These are phyloP conservation scores for Hypolimnas misippus DNA, from an alignment of 2,888 invertebrate genomes.

Conservation along the genomic window DNA sequence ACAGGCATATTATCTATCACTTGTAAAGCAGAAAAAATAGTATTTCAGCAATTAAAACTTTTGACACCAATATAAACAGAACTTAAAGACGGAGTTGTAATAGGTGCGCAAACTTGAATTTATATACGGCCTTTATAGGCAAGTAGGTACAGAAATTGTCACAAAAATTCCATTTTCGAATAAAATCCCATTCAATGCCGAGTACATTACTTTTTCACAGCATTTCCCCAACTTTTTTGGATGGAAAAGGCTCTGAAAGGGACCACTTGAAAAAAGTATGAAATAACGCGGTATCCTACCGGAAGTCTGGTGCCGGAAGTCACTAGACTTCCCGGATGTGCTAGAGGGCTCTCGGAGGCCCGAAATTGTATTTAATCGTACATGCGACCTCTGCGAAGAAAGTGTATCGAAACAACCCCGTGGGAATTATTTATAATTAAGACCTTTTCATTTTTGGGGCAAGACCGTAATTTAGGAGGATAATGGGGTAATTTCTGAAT, in stretches of 20 bases:
- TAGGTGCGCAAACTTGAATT: constrained; percentile 28
- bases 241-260: constrained; percentile 66
- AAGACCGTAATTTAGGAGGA: constrained; percentile 34
- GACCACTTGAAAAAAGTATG: constrained; percentile 71
- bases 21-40: constrained; percentile 1
- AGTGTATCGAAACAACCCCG: constrained; percentile 39
- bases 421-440: constrained; percentile 60
- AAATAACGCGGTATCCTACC: constrained; percentile 74
- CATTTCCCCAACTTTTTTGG: constrained; percentile 59
- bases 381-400: constrained; percentile 56
- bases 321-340: constrained; percentile 78
- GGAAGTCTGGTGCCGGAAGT: constrained; percentile 77
- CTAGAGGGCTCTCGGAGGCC: constrained; percentile 70
- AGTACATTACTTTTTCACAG: constrained; percentile 53
- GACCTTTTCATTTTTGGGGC: constrained; percentile 48
- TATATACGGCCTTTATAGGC: constrained; percentile 23
- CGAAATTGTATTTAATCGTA: constrained; percentile 79
- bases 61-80: constrained; percentile 11
- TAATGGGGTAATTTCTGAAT: constrained; percentile 32
- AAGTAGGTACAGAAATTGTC: constrained; percentile 30
- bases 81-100: constrained; percentile 19
- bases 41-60: constrained; percentile 8
- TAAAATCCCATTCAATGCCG: constrained; percentile 42
- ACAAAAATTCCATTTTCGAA: constrained; percentile 40
- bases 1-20: not conserved